phyloP scores from a whole-genome alignment of 2,113 vertebrate species.

The Gymnarchus niloticus region DNA sequence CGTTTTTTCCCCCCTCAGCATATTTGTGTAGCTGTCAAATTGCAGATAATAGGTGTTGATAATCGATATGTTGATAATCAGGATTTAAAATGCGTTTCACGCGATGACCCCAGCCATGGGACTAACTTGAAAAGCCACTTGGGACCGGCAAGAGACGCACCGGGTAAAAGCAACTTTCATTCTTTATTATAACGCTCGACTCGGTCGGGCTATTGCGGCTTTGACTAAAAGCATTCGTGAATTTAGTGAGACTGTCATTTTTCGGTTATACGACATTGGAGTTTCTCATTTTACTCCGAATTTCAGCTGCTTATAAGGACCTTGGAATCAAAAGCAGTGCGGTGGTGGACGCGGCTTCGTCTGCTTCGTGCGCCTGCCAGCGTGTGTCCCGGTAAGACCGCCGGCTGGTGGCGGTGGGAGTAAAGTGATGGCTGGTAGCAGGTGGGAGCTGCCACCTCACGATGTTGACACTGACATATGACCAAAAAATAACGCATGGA shows the following conservation, averaged over 20 bases:
- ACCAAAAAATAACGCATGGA: neutral
- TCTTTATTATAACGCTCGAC: neutral
- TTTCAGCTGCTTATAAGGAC: neutral
- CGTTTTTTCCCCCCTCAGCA: neutral
- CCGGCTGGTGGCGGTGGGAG: neutral
- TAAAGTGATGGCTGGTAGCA: neutral
- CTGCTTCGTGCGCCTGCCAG: neutral
- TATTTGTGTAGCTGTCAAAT: neutral
- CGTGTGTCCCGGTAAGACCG: neutral
- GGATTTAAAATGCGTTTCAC: no score
- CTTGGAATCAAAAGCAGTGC: neutral
- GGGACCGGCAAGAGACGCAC: neutral
- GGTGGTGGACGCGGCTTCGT: neutral
- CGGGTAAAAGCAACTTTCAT: neutral
- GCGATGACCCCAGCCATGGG: no score
- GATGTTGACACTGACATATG: neutral
- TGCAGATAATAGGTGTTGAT: neutral
- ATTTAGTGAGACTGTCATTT: neutral
- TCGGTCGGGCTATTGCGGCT: neutral
- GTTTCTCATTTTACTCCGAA: neutral
- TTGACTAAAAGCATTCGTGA: neutral
- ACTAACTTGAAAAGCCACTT: neutral
- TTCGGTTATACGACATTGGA: neutral
- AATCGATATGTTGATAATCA: no score
- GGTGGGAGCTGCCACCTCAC: slow-evolving; percentile 11